These are phyloP conservation scores for Cephus sareptanus DNA, from an alignment of 2,888 invertebrate genomes.

Conservation along the genomic window DNA sequence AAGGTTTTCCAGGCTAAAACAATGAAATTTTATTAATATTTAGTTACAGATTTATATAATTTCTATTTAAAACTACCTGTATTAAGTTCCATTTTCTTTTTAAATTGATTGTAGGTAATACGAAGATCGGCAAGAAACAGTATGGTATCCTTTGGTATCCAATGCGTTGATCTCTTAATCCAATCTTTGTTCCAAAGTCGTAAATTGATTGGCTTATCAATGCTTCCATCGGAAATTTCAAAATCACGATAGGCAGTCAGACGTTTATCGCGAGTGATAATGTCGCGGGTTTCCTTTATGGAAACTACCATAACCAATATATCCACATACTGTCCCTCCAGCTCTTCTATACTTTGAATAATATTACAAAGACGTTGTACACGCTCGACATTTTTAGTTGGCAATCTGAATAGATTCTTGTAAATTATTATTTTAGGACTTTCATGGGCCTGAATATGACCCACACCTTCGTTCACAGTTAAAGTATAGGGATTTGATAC, in stretches of 20 bases:
- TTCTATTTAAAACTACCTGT: slow-evolving; percentile 36
- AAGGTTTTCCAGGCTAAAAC: slow-evolving; percentile 67
- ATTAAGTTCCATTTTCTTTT: slow-evolving; percentile 40
- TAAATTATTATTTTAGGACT: slow-evolving; percentile 68
- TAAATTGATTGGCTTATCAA: slow-evolving; percentile 71
- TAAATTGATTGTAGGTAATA: slow-evolving; percentile 66
- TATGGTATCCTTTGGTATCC: slow-evolving; percentile 77
- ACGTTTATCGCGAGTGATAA: slow-evolving; percentile 71
- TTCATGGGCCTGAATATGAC: slow-evolving; percentile 72
- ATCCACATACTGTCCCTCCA: slow-evolving; percentile 71
- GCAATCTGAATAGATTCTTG: slow-evolving; percentile 70
- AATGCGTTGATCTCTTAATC: slow-evolving; percentile 74
- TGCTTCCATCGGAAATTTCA: slow-evolving; percentile 73
- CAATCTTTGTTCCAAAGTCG: slow-evolving; percentile 79
- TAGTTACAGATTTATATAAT: neutral
- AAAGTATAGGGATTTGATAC: slow-evolving; percentile 76
- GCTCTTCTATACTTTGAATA: slow-evolving; percentile 62
- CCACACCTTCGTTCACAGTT: slow-evolving; percentile 74
- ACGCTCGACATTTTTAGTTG: slow-evolving; percentile 73
- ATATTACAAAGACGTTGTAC: slow-evolving; percentile 71
- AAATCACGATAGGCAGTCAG: slow-evolving; percentile 74
- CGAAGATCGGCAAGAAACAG: slow-evolving; percentile 79
- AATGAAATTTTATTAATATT: slow-evolving; percentile 1
- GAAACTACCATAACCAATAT: slow-evolving; percentile 77
- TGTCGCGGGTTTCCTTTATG: slow-evolving; percentile 71